These are phyloP conservation scores for Columba guinea DNA, from an alignment of 2,797 vertebrate species.

Conservation along the genomic window DNA sequence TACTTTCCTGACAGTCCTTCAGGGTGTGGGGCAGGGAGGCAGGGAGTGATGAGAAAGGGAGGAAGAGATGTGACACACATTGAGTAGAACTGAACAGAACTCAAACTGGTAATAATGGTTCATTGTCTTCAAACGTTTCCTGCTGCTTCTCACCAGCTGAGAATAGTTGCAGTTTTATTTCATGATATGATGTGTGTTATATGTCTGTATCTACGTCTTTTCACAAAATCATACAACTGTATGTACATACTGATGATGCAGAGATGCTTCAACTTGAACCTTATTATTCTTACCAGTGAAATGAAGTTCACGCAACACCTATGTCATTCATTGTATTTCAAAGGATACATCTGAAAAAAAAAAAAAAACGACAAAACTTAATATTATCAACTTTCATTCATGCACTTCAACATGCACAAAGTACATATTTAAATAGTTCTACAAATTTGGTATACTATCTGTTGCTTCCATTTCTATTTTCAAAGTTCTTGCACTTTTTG, in stretches of 20 bases:
- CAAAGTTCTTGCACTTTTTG: neutral
- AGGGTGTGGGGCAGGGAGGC: too few relatives aligned
- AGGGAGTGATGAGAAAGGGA: too few relatives aligned
- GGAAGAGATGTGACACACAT: neutral
- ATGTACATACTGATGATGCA: neutral
- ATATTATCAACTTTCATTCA: neutral
- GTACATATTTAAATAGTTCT: neutral
- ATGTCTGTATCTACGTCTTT: neutral
- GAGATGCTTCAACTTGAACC: neutral
- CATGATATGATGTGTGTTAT: neutral
- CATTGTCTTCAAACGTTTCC: neutral
- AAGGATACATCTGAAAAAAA: neutral
- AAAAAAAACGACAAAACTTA: neutral
- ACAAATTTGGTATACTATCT: neutral
- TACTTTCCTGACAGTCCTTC: neutral
- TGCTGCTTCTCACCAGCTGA: neutral
- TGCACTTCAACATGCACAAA: neutral
- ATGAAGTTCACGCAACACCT: neutral
- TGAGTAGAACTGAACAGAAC: neutral
- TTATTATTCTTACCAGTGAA: neutral
- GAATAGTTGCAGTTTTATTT: neutral
- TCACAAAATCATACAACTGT: neutral
- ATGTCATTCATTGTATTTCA: neutral
- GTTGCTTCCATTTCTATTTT: neutral
- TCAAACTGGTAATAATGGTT: neutral